Conservation (phyloP, 2,797 vertebrate genomes). For the Mastacembelus armatus region DNA sequence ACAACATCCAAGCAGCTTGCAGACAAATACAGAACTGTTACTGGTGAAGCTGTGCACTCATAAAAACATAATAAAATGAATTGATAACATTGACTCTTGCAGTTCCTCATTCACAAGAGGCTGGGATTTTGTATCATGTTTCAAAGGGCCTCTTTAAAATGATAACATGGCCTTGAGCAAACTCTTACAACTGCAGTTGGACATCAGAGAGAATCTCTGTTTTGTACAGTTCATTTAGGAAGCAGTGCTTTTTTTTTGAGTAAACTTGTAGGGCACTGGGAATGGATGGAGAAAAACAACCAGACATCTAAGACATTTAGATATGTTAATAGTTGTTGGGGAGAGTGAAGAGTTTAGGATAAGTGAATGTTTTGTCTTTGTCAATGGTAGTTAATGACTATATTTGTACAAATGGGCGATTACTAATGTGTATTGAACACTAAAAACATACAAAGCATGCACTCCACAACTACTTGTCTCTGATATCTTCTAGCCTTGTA, state of each 20-base stretch:
- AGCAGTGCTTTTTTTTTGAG: conserved; percentile 4
- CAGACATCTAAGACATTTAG: background rate
- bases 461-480: background rate
- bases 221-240: conserved; percentile 25
- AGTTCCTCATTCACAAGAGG: conserved; percentile 22
- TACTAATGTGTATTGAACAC: conserved; percentile 8
- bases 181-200: conserved; percentile 25
- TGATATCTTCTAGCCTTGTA: background rate
- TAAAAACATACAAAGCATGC: conserved; percentile 5
- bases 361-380: conserved; percentile 8
- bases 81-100: conserved; percentile 12
- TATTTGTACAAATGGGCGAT: conserved; percentile 11
- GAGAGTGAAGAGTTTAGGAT: background rate
- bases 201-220: conserved; percentile 40
- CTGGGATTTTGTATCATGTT: conserved; percentile 38
- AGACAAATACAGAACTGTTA: conserved; percentile 16
- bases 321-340: conserved; percentile 2
- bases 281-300: conserved; percentile 12
- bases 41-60: conserved; percentile 12
- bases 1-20: conserved; percentile 9
- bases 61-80: conserved; percentile 39
- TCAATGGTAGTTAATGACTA: conserved; percentile 13
- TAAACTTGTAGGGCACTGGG: conserved; percentile 9
- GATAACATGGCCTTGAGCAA: conserved; percentile 33
- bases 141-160: conserved; percentile 43